Base-by-base conservation (phyloP, 2,888 invertebrate genomes). In the Antheraea assamensis region DNA sequence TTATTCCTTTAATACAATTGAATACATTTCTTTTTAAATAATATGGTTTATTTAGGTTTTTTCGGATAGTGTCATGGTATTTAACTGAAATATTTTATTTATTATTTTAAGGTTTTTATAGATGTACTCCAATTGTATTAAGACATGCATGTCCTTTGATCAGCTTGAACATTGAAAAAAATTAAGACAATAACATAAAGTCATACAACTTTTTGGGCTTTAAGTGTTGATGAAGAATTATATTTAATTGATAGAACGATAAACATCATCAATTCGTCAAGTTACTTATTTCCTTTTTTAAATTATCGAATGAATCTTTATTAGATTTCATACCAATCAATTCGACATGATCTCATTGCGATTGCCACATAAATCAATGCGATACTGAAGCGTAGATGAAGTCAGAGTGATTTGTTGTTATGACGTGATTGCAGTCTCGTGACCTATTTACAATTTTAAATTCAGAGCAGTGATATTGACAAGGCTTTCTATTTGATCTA, bases 281-380 rank as follows among this genome's bases (percentile, higher is more conserved):
- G 55, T 55, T 21, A 55, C 55, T 21, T 49, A 49, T 49, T 55
- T 55, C n/a, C 55, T 55, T 27, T 61, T 61, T 17, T 61, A 30
- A 30, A 30, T 30, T 4, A 64, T 64, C 61, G 17, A 30, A 64
- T 30, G 30, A 64, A 64, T 64, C 30, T 17, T 64, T 64, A 64
- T 64, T 30, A 27, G 61, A 64, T 64, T 64, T 64, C 17, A 30
- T 30, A 15, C 27, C 61, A 64, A 64, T 30, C 61, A 30, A 30
- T 30, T 30, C 61, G 30, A 64, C 61, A n/a, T 35, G 78, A 84
- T 85, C 84, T 81, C 76, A 75, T 80, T 82, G 77, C 80, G 78
- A 81, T 81, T 78, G 78, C 78, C 78, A 77, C 79, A 82, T 85
- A 85, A 85, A 85, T 86, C 82, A 82, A 79, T 80, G 72, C 76